phyloP scores from a whole-genome alignment of 1,140 invertebrate species.

The Holotrichia oblita region DNA sequence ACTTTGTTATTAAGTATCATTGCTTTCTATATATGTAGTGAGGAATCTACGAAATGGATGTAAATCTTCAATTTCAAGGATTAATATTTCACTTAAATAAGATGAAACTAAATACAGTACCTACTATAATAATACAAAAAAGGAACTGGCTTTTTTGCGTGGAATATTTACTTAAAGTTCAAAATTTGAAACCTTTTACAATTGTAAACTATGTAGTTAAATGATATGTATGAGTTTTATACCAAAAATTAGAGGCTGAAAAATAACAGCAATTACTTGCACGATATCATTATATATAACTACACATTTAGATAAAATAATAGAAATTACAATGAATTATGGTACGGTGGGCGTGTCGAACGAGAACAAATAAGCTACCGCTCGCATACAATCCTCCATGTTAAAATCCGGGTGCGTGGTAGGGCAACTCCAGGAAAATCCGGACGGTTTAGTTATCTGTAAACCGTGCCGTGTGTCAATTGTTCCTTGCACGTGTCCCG shows the following conservation, averaged over 20 bases:
- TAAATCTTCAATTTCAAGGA: no score
- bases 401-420: slow-evolving; percentile 24
- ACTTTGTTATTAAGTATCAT: no score
- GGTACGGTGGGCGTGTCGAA: slow-evolving; percentile 10
- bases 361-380: slow-evolving; percentile 6
- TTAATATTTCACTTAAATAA: no score
- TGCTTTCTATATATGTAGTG: no score
- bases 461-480: slow-evolving; percentile 45
- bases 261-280: background rate
- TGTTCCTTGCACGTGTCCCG: slow-evolving; percentile 42
- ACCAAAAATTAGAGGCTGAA: background rate
- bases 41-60: no score
- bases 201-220: no score
- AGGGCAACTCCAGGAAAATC: slow-evolving; percentile 43
- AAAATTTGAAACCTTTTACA: no score
- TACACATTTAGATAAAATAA: background rate
- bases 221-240: background rate
- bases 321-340: background rate
- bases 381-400: background rate
- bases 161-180: no score
- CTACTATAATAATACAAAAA: no score
- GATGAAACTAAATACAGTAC: no score
- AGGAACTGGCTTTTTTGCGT: no score
- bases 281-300: background rate
- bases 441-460: slow-evolving; percentile 43